Base-by-base conservation (phyloP, 1,140 invertebrate species). In the Zaprionus davidi region DNA sequence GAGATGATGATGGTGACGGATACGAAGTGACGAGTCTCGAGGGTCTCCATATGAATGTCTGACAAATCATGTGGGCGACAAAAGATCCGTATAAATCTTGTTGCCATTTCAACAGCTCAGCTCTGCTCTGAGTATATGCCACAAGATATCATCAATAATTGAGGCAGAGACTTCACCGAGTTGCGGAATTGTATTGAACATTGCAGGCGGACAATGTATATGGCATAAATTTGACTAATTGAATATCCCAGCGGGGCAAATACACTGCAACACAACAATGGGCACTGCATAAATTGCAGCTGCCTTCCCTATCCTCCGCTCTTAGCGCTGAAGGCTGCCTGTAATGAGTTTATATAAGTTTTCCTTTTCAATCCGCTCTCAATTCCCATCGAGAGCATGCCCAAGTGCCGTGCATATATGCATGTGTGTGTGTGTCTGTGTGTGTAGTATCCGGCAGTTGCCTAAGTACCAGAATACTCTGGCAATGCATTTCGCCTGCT, bases 401-500 rank as follows among this genome's bases (percentile, higher is more conserved):
- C 41, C 41, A 46, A 46, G 41, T 46, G 41, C 41, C 5, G 15
- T 17, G 41, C 41, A 44, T 17, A 44, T 17, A 44, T 17, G n/a
- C n/a, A 9, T 34, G 6, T n/a, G 15, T n/a, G 6, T n/a, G 15
- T 44, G 2, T 41, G 38, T n/a, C 6, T n/a, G 15, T 15, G 15
- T 41, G 5, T 41, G 38, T 41, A 15, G 15, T 6, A 34, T 7
- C 9, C 9, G 31, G 31, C 31, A 34, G 41, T 7, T 46, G n/a
- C n/a, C 46, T 24, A 51, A 51, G 46, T 13, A 51, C 46, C n/a
- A 41, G 31, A 41, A 41, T 41, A n/a, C 38, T 15, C 46, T 51
- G n/a, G 38, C 62, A 26, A 28, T 51, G 44, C 53, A 36, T 56
- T 36, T 66, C 15, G 36, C 20, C 20, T 56, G 51, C 83, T 82